Conservation (phyloP, 2,113 vertebrate genomes). For the Vidua chalybeata region DNA sequence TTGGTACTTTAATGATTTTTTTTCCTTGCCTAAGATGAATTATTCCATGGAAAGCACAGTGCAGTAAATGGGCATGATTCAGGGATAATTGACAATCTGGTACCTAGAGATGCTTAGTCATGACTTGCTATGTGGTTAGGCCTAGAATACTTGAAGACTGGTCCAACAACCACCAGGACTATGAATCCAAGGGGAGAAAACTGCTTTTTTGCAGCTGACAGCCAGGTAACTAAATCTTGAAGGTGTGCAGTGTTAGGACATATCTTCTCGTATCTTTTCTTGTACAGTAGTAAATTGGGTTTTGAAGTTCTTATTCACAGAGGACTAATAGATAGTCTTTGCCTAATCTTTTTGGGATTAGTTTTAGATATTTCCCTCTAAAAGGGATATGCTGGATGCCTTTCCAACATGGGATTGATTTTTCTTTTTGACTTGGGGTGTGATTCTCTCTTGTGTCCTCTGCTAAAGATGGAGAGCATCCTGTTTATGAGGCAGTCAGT, state of each 20-base stretch:
- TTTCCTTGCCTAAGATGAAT: not conserved
- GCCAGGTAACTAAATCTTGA: not conserved
- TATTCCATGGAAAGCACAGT: not conserved
- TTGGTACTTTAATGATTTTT: not conserved
- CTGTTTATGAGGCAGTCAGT: not conserved
- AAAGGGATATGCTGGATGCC: not conserved
- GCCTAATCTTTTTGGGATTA: not conserved
- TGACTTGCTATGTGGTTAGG: not conserved
- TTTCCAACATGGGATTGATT: not conserved
- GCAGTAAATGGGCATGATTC: not conserved
- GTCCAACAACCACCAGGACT: not conserved
- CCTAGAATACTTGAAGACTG: not conserved
- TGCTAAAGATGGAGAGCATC: not conserved
- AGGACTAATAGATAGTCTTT: not conserved
- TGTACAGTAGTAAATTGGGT: not conserved
- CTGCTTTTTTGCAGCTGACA: not conserved
- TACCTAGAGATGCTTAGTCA: constrained; percentile 54
- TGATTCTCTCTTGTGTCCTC: not conserved
- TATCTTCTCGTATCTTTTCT: not conserved
- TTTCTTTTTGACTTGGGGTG: not conserved
- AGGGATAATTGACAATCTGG: not conserved
- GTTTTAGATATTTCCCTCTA: not conserved
- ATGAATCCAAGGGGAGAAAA: not conserved
- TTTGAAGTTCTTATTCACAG: not conserved
- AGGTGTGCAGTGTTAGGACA: not conserved